A percentile compares a stretch with the other conserved stretches of the same genome.
phyloP scores from a whole-genome alignment of 2,113 vertebrate species.

The Scopus umbretta region DNA sequence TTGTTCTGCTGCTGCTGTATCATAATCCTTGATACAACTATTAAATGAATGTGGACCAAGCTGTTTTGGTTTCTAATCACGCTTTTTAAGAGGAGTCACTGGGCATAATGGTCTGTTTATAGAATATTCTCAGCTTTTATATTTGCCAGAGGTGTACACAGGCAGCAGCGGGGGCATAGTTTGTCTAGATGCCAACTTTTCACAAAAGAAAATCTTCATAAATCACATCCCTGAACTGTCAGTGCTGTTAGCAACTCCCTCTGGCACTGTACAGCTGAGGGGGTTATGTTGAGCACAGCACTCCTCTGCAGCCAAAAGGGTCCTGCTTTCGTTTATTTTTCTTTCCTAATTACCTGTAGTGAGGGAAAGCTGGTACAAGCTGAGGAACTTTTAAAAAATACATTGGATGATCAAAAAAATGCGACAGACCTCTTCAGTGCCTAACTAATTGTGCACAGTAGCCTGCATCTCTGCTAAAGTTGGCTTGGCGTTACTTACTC shows the following conservation, averaged over 20 bases:
- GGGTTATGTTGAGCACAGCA: neutral
- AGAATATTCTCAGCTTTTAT: slow-evolving; percentile 10
- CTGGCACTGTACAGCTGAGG: neutral
- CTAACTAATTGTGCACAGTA: neutral
- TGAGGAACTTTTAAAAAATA: neutral
- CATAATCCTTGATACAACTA: neutral
- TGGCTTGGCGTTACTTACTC: neutral
- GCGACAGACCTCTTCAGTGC: neutral
- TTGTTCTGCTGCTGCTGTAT: neutral
- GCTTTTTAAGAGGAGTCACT: slow-evolving; percentile 6
- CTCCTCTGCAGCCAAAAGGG: neutral
- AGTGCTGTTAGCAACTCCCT: slow-evolving; percentile 24
- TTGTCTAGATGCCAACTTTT: slow-evolving; percentile 42
- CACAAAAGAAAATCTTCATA: slow-evolving; percentile 36
- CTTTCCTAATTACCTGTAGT: slow-evolving; percentile 11
- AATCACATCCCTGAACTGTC: slow-evolving; percentile 31
- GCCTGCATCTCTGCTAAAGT: neutral
- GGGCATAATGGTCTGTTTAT: neutral
- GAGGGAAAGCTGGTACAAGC: neutral
- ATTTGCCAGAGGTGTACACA: slow-evolving; percentile 2
- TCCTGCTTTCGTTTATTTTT: neutral
- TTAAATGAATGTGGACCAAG: neutral
- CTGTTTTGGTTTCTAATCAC: neutral
- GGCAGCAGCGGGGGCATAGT: neutral
- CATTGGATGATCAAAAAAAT: neutral